A percentile compares a stretch with the other conserved stretches of the same genome.
Evolutionary conservation across 1,140 invertebrate species (phyloP).

Genomic region (Drosophila fuyamai): DNA sequence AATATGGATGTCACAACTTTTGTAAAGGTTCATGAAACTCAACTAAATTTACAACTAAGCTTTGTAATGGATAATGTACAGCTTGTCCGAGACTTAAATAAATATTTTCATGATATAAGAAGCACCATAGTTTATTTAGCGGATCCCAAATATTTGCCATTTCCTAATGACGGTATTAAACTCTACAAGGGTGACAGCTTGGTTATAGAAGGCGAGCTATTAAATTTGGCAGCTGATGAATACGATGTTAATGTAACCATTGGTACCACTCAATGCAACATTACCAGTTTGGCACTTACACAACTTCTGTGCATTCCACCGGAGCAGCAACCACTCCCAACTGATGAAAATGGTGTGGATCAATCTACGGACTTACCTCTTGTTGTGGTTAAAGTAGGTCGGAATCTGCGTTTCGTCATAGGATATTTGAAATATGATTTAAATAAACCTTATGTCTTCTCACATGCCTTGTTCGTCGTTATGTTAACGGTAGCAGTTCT

Average conservation of each 20-base stretch:
- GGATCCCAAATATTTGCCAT: slow-evolving; percentile 96
- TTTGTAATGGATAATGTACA: slow-evolving; percentile 98
- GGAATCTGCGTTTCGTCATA: slow-evolving; percentile 93
- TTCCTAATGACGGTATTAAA: slow-evolving; percentile 92
- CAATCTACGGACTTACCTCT: slow-evolving; percentile 91
- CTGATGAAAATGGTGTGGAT: slow-evolving; percentile 93
- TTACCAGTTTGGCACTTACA: slow-evolving; percentile 94
- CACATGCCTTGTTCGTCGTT: slow-evolving; percentile 94
- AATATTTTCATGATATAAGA: slow-evolving; percentile 92
- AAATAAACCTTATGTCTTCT: slow-evolving; percentile 92
- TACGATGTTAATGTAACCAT: slow-evolving; percentile 97
- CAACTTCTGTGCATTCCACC: slow-evolving; percentile 96
- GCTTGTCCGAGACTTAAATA: slow-evolving; percentile 93
- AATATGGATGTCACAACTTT: slow-evolving; percentile 65
- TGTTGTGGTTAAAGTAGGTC: slow-evolving; percentile 95
- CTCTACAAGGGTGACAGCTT: slow-evolving; percentile 97
- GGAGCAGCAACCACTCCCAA: slow-evolving; percentile 92
- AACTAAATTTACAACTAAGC: slow-evolving; percentile 90
- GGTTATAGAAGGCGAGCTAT: slow-evolving; percentile 97
- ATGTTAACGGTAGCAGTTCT: slow-evolving; percentile 93
- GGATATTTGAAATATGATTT: slow-evolving; percentile 95
- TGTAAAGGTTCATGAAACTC: slow-evolving; percentile 85
- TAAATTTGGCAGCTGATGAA: slow-evolving; percentile 96
- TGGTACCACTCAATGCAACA: slow-evolving; percentile 94
- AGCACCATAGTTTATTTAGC: slow-evolving; percentile 94